Evolutionary conservation across 2,888 invertebrate species (phyloP).

Genomic region (Notocelia uddmanniana): DNA sequence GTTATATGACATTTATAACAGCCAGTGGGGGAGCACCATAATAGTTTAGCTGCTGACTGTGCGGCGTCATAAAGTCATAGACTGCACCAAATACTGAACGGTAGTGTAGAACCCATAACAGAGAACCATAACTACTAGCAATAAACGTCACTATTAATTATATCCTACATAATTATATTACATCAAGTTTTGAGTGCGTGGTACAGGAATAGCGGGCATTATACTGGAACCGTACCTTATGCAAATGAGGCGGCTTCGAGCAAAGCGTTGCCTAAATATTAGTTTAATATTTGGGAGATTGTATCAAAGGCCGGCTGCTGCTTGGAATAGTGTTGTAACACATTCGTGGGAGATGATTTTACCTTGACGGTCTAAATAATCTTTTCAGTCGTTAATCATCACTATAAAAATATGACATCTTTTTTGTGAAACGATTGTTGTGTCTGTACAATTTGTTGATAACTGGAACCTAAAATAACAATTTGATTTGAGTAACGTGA

Average conservation of each 20-base stretch:
- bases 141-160: conserved; percentile 37
- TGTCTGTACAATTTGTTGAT: no score
- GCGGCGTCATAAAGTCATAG: neutral
- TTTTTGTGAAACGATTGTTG: no score
- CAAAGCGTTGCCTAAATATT: conserved; percentile 86
- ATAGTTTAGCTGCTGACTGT: no score
- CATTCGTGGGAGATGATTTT: conserved; percentile 32
- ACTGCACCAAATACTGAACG: conserved; percentile 2
- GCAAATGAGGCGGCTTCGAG: conserved; percentile 82
- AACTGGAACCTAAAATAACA: no score
- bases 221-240: conserved; percentile 73
- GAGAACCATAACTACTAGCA: conserved; percentile 32
- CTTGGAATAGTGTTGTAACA: conserved; percentile 65
- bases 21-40: no score
- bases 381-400: no score
- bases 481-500: no score
- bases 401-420: no score
- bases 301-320: conserved; percentile 65
- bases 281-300: conserved; percentile 84
- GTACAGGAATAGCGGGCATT: conserved; percentile 30
- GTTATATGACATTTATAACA: no score
- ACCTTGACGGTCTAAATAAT: neutral
- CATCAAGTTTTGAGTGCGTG: conserved; percentile 30
- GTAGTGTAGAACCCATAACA: conserved; percentile 17
- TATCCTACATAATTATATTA: conserved; percentile 37